Percentiles rank a stretch among this genome's conserved stretches.
Evolutionary conservation across 2,797 vertebrate genomes (phyloP).

Genomic region (Clarias pachynema): DNA sequence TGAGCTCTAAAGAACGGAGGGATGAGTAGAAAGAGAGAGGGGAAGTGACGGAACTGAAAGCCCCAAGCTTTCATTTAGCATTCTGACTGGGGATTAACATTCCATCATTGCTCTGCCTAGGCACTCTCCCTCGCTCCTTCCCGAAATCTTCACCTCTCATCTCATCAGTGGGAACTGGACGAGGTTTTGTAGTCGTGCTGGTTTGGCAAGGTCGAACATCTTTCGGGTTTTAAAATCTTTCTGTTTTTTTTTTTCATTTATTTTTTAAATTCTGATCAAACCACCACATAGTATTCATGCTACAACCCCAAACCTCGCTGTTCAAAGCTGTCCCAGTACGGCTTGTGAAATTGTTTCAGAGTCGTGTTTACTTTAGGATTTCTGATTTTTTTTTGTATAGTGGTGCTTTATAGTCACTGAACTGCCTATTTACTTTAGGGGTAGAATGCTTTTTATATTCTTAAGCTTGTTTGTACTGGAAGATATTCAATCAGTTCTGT

Average conservation of each 20-base stretch:
- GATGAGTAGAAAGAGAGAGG: conserved; percentile 61
- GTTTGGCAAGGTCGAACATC: neutral
- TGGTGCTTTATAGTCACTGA: neutral
- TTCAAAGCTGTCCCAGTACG: neutral
- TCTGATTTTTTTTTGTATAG: neutral
- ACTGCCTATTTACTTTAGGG: conserved; percentile 8
- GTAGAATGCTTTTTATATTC: neutral
- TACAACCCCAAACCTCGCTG: neutral
- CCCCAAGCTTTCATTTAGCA: conserved; percentile 63
- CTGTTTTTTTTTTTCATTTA: neutral
- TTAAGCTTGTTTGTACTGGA: neutral
- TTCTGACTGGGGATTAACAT: conserved; percentile 71
- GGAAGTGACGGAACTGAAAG: conserved; percentile 44
- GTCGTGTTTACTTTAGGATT: conserved; percentile 24
- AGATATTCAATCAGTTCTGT: neutral
- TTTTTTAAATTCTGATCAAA: neutral
- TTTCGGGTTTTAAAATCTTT: neutral
- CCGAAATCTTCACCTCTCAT: neutral
- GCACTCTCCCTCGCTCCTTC: conserved; percentile 27
- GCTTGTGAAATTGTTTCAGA: neutral
- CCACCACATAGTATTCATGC: neutral
- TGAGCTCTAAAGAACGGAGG: conserved; percentile 65
- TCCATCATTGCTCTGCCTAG: conserved; percentile 57
- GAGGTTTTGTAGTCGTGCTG: neutral
- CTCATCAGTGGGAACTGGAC: neutral